Conservation (phyloP, 2,888 invertebrate genomes). For the Cepaea hortensis region DNA sequence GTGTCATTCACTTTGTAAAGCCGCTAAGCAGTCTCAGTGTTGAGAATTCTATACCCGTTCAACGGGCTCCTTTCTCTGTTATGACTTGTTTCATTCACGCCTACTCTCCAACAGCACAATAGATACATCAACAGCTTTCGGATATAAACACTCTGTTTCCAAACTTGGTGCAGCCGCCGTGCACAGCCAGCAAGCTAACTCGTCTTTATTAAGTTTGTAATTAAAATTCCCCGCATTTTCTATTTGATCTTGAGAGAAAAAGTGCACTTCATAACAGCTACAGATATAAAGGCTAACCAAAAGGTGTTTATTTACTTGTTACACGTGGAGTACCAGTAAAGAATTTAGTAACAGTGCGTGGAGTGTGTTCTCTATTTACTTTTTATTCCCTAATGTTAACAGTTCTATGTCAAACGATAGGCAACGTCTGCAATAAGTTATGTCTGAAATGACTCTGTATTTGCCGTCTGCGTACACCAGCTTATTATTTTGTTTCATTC, state of each 20-base stretch:
- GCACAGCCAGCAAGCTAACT: background rate
- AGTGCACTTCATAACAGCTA: background rate
- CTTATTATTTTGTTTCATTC: too few relatives aligned
- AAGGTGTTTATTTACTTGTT: background rate
- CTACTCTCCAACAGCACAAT: background rate
- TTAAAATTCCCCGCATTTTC: conserved; percentile 3
- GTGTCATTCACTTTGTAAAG: background rate
- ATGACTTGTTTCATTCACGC: background rate
- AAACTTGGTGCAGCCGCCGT: background rate
- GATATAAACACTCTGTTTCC: background rate
- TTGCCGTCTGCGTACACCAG: too few relatives aligned
- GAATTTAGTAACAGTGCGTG: background rate
- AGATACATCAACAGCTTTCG: background rate
- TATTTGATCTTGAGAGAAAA: background rate
- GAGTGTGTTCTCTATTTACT: background rate
- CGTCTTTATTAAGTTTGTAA: background rate
- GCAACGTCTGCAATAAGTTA: too few relatives aligned
- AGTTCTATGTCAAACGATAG: background rate
- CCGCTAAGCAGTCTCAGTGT: background rate
- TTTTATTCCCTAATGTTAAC: background rate
- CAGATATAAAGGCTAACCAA: background rate
- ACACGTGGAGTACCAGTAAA: background rate
- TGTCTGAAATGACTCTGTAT: too few relatives aligned
- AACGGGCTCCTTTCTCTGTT: background rate
- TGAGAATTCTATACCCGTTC: background rate